Conservation (phyloP, 2,797 vertebrate species). For the Tarsius wallacei region DNA sequence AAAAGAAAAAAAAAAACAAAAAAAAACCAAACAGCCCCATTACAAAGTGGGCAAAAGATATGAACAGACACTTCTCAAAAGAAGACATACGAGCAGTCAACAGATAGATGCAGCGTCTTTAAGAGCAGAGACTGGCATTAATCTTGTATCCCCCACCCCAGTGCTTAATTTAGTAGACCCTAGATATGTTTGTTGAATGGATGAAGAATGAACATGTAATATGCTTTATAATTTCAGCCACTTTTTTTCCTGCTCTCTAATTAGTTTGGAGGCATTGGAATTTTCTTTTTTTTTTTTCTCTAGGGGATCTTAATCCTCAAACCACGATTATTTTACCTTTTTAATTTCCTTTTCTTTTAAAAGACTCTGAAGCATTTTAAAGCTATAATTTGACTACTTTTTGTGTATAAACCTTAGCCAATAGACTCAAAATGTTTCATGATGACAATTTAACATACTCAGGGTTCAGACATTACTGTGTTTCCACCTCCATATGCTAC, state of each 20-base stretch:
- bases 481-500: neutral
- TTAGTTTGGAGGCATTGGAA: slow-evolving; percentile 5
- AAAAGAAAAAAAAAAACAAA: too few relatives aligned
- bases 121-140: neutral
- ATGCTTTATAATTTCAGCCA: slow-evolving; percentile 39
- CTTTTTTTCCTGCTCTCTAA: slow-evolving; percentile 9
- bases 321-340: slow-evolving; percentile 64
- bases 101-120: neutral
- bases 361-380: slow-evolving; percentile 36
- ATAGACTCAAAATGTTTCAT: neutral
- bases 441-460: slow-evolving; percentile 41
- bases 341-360: slow-evolving; percentile 47
- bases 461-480: neutral
- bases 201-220: neutral
- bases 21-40: too few relatives aligned
- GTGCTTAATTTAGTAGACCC: neutral
- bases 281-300: neutral
- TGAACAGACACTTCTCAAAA: too few relatives aligned
- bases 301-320: neutral
- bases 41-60: too few relatives aligned
- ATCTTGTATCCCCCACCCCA: neutral
- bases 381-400: slow-evolving; percentile 22
- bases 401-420: neutral
- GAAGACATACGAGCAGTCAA: too few relatives aligned
- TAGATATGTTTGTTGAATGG: slow-evolving; percentile 35